Evolutionary conservation across 2,113 vertebrate species (phyloP), one percentile per base, ranked within the genome.

Genomic region (Pachypanchax playfairii): DNA sequence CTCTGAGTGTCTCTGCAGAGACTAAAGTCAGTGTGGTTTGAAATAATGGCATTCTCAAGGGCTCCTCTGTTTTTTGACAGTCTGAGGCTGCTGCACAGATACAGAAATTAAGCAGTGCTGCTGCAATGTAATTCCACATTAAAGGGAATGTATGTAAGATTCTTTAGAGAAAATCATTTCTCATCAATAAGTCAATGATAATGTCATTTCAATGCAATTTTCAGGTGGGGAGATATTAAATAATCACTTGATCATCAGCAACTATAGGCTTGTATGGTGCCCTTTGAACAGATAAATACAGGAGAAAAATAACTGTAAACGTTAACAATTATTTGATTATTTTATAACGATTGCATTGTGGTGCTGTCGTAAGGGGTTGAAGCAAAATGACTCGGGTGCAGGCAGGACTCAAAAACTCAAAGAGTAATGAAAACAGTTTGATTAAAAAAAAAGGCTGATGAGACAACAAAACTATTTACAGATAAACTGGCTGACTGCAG

Each of bases 21-120:
- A 50, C 24, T 4, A 46, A 20, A 80, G 70, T 31, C 49, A 50
- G 55, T 5, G 63, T 68, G 49, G 69, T 77, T 33, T 50, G 73
- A 72, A 75, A 72, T 38, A 44, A 25, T 12, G 26, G 44, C 28
- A 36, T 58, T 67, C 79, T 54, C 73, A 24, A 21, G 61, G 54
- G 62, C 20, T 38, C 67, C 54, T 52, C 8, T 31, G 43, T 48
- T 61, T 39, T 42, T 62, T 56, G 42, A 35, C 38, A 73, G 53
- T 79, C 58, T 81, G 36, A 61, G 6, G 35, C 58, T 44, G 25
- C 21, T 39, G 50, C 65, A 43, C 55, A 55, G n/a, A 73, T 29
- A 24, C 18, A 64, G 42, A 82, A 31, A 35, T 55, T 49, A 66
- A 61, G 62, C 41, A 41, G 28, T 48, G 53, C 49, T 22, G 31